Evolutionary conservation across 2,888 invertebrate genomes (phyloP).

Genomic region (Cryptops parisi): DNA sequence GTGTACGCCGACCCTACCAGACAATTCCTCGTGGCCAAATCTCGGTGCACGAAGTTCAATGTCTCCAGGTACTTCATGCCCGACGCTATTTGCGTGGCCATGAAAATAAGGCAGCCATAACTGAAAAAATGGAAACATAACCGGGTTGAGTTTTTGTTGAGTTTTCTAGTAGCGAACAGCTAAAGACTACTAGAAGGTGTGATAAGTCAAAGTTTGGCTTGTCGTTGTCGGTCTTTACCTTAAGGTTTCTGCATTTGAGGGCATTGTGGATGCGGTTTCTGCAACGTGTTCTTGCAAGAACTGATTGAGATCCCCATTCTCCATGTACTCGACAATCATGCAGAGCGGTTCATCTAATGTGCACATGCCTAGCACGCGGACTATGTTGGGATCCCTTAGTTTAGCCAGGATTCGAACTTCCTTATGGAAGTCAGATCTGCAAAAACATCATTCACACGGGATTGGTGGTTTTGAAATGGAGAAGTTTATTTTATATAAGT

Average conservation of each 20-base stretch:
- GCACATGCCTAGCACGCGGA: conserved; percentile 60
- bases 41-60: conserved; percentile 77
- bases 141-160: too few relatives aligned
- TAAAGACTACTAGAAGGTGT: too few relatives aligned
- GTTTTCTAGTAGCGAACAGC: too few relatives aligned
- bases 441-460: too few relatives aligned
- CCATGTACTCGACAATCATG: conserved; percentile 69
- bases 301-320: conserved; percentile 67
- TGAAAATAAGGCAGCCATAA: conserved; percentile 64
- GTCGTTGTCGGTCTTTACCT: conserved; percentile 39
- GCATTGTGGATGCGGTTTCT: conserved; percentile 47
- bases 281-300: conserved; percentile 56
- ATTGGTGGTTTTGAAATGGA: too few relatives aligned
- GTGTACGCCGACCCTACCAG: conserved; percentile 57
- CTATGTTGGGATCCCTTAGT: conserved; percentile 64
- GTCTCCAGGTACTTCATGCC: conserved; percentile 82
- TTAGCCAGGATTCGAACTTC: conserved; percentile 74
- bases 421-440: conserved; percentile 65
- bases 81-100: conserved; percentile 70
- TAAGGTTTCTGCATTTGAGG: conserved; percentile 46
- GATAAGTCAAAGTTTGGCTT: too few relatives aligned
- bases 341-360: conserved; percentile 58
- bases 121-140: conserved; percentile 39
- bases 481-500: too few relatives aligned
- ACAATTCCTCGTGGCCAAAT: conserved; percentile 75